A percentile compares a stretch with the other conserved stretches of the same genome.
Conservation (phyloP, 2,797 vertebrate species). For the Staurois parvus region DNA sequence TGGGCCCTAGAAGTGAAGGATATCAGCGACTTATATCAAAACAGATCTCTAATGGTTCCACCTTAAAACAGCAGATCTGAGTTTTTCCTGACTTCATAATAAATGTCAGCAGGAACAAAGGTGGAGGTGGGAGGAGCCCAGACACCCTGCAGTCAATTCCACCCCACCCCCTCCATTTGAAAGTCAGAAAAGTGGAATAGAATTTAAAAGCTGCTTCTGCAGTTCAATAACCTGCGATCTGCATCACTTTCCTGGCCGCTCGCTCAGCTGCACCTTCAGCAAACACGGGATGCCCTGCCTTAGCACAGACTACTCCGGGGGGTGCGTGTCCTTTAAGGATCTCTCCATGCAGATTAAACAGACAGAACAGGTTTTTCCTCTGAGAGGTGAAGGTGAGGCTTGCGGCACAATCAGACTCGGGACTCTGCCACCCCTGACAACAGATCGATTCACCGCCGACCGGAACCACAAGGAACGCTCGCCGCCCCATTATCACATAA, state of each 20-base stretch:
- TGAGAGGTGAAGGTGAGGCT: not conserved
- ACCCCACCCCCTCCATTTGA: not conserved
- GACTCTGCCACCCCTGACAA: too few relatives aligned
- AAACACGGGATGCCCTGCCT: not conserved
- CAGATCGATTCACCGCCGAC: not conserved
- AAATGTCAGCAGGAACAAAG: too few relatives aligned
- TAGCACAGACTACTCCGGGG: not conserved
- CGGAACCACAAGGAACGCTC: too few relatives aligned
- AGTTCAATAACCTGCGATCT: not conserved
- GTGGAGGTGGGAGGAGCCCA: not conserved
- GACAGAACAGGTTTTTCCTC: slow-evolving; percentile 5
- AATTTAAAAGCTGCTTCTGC: not conserved
- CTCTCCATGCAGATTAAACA: not conserved
- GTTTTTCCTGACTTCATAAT: too few relatives aligned
- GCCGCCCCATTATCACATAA: too few relatives aligned
- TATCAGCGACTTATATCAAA: too few relatives aligned
- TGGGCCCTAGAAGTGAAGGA: too few relatives aligned
- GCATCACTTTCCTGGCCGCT: not conserved
- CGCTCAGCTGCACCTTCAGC: not conserved
- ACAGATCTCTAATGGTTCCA: too few relatives aligned
- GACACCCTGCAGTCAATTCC: not conserved
- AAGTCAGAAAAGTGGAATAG: not conserved
- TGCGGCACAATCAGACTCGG: not conserved
- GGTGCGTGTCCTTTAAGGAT: not conserved
- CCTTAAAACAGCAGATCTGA: too few relatives aligned